Conservation (phyloP, 2,113 vertebrate species). For the Bungarus multicinctus region DNA sequence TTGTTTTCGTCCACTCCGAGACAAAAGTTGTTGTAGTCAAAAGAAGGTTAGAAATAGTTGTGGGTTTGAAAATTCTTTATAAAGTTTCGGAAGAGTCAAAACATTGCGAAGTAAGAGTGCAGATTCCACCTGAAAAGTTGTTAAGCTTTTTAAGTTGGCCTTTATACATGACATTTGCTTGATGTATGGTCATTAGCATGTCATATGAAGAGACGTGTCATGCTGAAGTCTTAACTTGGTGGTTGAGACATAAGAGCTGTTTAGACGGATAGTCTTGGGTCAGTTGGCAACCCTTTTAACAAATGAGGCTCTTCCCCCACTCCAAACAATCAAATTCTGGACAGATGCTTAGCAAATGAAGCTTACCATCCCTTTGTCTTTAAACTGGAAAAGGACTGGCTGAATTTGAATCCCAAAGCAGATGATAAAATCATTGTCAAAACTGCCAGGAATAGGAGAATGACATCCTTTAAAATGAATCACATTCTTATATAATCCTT, state of each 20-base stretch:
- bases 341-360: not conserved
- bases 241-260: not conserved
- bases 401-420: not conserved
- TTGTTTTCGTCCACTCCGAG: not conserved
- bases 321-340: not conserved
- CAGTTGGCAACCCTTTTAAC: not conserved
- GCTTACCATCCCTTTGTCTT: not conserved
- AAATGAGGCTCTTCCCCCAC: not conserved
- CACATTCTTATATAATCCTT: not conserved
- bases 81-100: not conserved
- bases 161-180: not conserved
- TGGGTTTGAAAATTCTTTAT: not conserved
- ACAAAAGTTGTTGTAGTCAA: not conserved
- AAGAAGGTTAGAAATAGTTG: not conserved
- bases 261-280: not conserved
- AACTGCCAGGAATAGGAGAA: not conserved
- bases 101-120: not conserved
- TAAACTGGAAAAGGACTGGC: not conserved
- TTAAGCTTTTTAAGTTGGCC: not conserved
- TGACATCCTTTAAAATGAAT: not conserved
- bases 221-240: not conserved
- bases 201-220: not conserved
- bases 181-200: no score
- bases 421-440: not conserved
- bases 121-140: not conserved